Evolutionary conservation across 2,113 vertebrate species (phyloP).

Genomic region (Stercorarius parasiticus): DNA sequence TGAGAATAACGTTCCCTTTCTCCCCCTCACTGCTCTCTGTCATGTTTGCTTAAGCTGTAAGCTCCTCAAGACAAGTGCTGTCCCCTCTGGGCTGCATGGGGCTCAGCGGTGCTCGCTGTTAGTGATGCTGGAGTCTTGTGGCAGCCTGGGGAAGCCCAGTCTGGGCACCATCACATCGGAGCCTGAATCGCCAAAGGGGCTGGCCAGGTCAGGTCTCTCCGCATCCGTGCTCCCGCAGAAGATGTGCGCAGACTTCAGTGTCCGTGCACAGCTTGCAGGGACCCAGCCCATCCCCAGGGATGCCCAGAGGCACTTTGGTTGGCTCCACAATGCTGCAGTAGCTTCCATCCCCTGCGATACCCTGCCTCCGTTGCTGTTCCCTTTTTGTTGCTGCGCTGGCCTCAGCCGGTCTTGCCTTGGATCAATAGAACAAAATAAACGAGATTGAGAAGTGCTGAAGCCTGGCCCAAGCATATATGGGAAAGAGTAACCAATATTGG

Average conservation of each 20-base stretch:
- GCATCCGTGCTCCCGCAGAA: fast-evolving
- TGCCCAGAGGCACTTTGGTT: background rate
- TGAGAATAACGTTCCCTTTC: background rate
- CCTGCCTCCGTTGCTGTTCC: background rate
- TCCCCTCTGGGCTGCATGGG: background rate
- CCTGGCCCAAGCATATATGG: background rate
- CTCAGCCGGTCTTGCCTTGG: background rate
- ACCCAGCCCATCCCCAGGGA: background rate
- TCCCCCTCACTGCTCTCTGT: background rate
- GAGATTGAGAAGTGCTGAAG: background rate
- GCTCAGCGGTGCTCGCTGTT: background rate
- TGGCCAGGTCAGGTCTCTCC: background rate
- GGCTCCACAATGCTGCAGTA: background rate
- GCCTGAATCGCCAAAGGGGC: fast-evolving
- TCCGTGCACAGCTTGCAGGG: background rate
- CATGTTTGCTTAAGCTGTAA: background rate
- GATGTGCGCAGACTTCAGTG: background rate
- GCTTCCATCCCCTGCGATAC: background rate
- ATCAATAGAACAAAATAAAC: constrained; percentile 26
- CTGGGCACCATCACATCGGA: background rate
- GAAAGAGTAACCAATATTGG: background rate
- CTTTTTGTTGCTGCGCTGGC: background rate
- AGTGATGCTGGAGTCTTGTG: background rate
- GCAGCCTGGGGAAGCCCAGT: background rate
- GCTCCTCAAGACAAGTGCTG: background rate